Evolutionary conservation across 2,888 invertebrate species (phyloP).

Genomic region (Leptinotarsa juncta): DNA sequence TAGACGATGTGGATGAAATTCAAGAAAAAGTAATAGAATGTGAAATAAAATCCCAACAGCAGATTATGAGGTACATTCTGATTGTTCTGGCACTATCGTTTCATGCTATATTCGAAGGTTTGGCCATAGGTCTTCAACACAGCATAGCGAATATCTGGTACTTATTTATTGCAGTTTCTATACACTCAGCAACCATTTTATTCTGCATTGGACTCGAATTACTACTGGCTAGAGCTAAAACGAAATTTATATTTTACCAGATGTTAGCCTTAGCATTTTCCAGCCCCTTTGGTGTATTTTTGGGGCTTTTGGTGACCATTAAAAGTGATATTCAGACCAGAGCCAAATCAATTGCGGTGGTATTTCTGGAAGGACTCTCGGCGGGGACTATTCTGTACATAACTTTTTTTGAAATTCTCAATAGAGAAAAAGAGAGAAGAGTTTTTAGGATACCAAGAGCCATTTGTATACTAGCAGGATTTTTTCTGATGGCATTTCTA

Average conservation of each 20-base stretch:
- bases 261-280: constrained; percentile 66
- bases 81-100: constrained; percentile 68
- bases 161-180: constrained; percentile 67
- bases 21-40: constrained; percentile 32
- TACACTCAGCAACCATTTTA: constrained; percentile 69
- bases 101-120: constrained; percentile 70
- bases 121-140: constrained; percentile 68
- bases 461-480: constrained; percentile 62
- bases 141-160: constrained; percentile 67
- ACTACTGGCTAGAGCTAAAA: constrained; percentile 64
- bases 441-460: constrained; percentile 60
- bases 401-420: constrained; percentile 68
- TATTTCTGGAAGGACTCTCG: constrained; percentile 66
- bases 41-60: constrained; percentile 56
- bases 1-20: constrained; percentile 34
- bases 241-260: constrained; percentile 62
- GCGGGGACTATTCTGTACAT: constrained; percentile 69
- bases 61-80: constrained; percentile 63
- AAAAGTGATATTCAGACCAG: constrained; percentile 59
- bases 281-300: constrained; percentile 67
- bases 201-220: constrained; percentile 70
- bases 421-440: constrained; percentile 64
- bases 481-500: constrained; percentile 61
- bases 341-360: constrained; percentile 63
- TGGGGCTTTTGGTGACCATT: constrained; percentile 66